Evolutionary conservation across 2,113 vertebrate genomes (phyloP).

Genomic region (Coregonus clupeaformis): DNA sequence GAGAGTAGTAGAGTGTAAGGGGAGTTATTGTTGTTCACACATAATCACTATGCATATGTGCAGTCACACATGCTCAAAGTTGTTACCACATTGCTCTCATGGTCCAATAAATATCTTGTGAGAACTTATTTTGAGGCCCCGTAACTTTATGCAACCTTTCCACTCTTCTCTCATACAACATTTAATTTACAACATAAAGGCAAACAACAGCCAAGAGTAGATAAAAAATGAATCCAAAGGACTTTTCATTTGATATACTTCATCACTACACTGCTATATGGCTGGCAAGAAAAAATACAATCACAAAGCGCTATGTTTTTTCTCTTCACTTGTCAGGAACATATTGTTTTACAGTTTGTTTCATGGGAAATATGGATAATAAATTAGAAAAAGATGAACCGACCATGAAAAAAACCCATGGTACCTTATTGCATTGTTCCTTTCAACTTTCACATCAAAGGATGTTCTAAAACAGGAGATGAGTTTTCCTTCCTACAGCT

Average conservation of each 20-base stretch:
- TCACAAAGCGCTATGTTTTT: no score
- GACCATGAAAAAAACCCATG: constrained; percentile 35
- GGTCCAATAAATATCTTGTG: no score
- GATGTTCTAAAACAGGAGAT: constrained; percentile 56
- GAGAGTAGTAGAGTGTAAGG: constrained; percentile 59
- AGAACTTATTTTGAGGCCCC: background rate
- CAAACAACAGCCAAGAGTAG: no score
- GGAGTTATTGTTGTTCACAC: no score
- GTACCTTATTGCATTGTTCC: constrained; percentile 61
- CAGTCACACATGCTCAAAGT: constrained; percentile 34
- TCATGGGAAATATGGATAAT: constrained; percentile 17
- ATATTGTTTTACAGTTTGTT: constrained; percentile 10
- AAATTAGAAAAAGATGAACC: constrained; percentile 10
- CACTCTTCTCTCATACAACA: background rate
- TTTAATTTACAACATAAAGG: no score
- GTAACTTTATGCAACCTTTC: background rate
- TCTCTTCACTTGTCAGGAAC: background rate
- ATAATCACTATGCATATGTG: constrained; percentile 20
- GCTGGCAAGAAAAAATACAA: no score
- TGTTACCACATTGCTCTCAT: background rate
- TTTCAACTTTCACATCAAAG: constrained; percentile 72
- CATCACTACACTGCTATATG: no score
- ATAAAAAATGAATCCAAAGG: no score
- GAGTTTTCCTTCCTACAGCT: constrained; percentile 69
- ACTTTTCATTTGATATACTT: no score